These are phyloP conservation scores for Holocentrus rufus DNA, from an alignment of 2,797 vertebrate species.

Conservation along the genomic window DNA sequence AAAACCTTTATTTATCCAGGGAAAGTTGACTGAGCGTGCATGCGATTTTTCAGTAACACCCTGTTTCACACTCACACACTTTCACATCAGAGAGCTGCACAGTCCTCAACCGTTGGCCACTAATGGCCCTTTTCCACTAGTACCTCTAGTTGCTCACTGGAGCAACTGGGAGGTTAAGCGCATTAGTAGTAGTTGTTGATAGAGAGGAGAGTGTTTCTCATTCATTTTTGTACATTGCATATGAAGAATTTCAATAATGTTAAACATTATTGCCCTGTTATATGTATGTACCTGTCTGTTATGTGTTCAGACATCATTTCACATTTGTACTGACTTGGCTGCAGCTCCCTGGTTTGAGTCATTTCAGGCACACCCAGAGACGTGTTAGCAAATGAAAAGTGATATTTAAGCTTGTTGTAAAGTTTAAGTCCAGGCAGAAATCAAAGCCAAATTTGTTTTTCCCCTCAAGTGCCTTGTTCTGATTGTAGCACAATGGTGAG, in stretches of 20 bases:
- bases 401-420: slow-evolving; percentile 33
- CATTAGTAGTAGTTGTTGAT: neutral
- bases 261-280: slow-evolving; percentile 36
- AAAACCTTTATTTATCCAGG: slow-evolving; percentile 50
- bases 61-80: slow-evolving; percentile 47
- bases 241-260: slow-evolving; percentile 57
- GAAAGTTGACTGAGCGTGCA: slow-evolving; percentile 37
- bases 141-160: no score
- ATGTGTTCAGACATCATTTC: slow-evolving; percentile 24
- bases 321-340: slow-evolving; percentile 38
- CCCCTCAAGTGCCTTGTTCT: slow-evolving; percentile 63
- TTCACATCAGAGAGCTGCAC: slow-evolving; percentile 18
- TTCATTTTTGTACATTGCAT: slow-evolving; percentile 37
- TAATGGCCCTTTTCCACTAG: no score
- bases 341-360: slow-evolving; percentile 46
- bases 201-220: slow-evolving; percentile 19
- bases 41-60: slow-evolving; percentile 21
- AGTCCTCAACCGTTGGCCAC: slow-evolving; percentile 17
- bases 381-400: slow-evolving; percentile 19
- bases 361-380: slow-evolving; percentile 32
- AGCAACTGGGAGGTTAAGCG: slow-evolving; percentile 1
- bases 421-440: slow-evolving; percentile 55
- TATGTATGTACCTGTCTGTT: slow-evolving; percentile 18
- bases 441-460: slow-evolving; percentile 72
- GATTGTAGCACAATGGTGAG: slow-evolving; percentile 60